These are phyloP conservation scores for Acrocephalus kingi DNA, from an alignment of 2,113 vertebrate genomes.

Conservation along the genomic window DNA sequence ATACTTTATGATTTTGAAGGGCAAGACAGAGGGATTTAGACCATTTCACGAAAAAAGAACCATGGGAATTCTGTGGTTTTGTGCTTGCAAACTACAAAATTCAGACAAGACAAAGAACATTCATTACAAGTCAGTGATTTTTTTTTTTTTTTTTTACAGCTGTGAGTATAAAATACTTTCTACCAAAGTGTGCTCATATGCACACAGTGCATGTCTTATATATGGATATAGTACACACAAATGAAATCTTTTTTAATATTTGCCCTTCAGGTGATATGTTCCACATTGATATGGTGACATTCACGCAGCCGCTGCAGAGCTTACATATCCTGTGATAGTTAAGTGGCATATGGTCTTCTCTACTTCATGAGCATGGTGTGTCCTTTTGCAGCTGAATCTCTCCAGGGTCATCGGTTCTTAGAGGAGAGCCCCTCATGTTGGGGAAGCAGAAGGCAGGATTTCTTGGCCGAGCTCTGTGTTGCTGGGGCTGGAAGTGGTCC, in stretches of 20 bases:
- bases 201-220: no score
- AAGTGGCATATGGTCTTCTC: not conserved
- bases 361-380: not conserved
- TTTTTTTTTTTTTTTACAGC: not conserved
- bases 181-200: not conserved
- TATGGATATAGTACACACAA: not conserved
- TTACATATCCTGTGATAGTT: not conserved
- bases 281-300: not conserved
- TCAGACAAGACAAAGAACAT: not conserved
- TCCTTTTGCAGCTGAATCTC: not conserved
- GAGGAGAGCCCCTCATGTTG: not conserved
- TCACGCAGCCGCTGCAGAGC: accelerated
- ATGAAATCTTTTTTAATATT: not conserved
- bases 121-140: not conserved
- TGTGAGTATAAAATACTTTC: not conserved
- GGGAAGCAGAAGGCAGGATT: not conserved
- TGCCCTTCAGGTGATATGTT: not conserved
- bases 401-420: not conserved
- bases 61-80: not conserved
- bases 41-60: not conserved
- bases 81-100: not conserved
- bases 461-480: not conserved
- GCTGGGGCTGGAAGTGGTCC: not conserved
- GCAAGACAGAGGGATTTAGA: not conserved
- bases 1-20: not conserved